These are phyloP conservation scores for Lasioglossum leucozonium DNA, from an alignment of 2,888 invertebrate species.

Conservation along the genomic window DNA sequence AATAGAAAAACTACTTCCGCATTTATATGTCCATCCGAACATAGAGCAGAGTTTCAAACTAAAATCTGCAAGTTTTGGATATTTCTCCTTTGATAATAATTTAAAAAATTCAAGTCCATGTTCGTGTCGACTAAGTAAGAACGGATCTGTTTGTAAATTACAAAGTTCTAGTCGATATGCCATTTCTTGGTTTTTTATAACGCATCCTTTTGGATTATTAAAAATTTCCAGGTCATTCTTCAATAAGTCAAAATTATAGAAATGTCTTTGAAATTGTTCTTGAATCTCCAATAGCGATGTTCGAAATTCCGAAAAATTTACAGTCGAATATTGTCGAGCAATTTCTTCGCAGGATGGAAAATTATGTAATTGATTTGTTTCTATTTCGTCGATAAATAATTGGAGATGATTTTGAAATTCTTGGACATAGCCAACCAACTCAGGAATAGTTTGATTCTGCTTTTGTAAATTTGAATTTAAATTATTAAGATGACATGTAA, in stretches of 20 bases:
- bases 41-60: not conserved
- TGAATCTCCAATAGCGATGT: not conserved
- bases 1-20: not conserved
- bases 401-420: not conserved
- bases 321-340: not conserved
- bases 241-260: not conserved
- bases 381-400: not conserved
- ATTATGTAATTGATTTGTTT: not conserved
- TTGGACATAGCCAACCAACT: not conserved
- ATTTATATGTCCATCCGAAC: not conserved
- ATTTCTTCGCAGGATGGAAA: not conserved
- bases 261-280: not conserved
- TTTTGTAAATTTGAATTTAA: not conserved
- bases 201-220: not conserved
- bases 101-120: conserved; percentile 1
- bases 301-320: not conserved
- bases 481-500: not conserved
- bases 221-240: not conserved
- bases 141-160: not conserved
- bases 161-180: not conserved
- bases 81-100: not conserved
- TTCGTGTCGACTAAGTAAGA: not conserved
- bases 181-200: not conserved
- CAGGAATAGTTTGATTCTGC: not conserved
- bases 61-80: not conserved